Evolutionary conservation across 2,888 invertebrate genomes (phyloP).

Genomic region (Phortica magna): DNA sequence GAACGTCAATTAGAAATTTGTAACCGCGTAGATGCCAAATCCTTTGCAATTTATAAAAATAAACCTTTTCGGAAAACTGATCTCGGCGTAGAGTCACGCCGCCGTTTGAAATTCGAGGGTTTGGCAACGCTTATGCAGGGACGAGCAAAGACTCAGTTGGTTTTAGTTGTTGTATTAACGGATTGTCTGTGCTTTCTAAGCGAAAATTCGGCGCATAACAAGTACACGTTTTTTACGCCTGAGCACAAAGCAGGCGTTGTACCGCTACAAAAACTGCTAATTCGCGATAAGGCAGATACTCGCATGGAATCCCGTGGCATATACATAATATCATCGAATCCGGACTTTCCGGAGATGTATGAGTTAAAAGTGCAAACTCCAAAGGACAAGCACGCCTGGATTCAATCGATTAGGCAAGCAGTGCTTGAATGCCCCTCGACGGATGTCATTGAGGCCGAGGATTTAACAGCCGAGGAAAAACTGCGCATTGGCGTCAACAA

Average conservation of each 20-base stretch:
- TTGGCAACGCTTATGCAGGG: constrained; percentile 94
- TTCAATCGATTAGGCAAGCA: constrained; percentile 89
- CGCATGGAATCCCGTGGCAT: constrained; percentile 86
- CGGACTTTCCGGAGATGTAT: constrained; percentile 96
- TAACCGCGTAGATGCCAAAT: constrained; percentile 94
- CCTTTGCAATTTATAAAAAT: constrained; percentile 89
- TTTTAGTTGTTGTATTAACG: constrained; percentile 92
- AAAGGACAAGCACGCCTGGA: constrained; percentile 94
- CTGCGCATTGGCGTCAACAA: constrained; percentile 80
- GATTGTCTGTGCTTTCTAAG: constrained; percentile 95
- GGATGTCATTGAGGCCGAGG: constrained; percentile 87
- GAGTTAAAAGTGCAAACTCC: constrained; percentile 93
- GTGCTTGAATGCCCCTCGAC: constrained; percentile 89
- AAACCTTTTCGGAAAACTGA: constrained; percentile 96
- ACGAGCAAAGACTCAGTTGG: constrained; percentile 92
- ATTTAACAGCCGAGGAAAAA: constrained; percentile 87
- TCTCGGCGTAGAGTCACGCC: constrained; percentile 88
- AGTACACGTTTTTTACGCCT: constrained; percentile 94
- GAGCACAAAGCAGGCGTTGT: constrained; percentile 98
- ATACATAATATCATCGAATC: constrained; percentile 95
- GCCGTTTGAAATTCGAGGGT: constrained; percentile 93
- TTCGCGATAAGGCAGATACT: constrained; percentile 95
- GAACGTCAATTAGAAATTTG: constrained; percentile 95
- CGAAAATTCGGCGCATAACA: constrained; percentile 92
- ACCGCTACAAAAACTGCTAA: constrained; percentile 92